Conservation (phyloP, 2,797 vertebrate genomes). For the Cossypha dichroa region DNA sequence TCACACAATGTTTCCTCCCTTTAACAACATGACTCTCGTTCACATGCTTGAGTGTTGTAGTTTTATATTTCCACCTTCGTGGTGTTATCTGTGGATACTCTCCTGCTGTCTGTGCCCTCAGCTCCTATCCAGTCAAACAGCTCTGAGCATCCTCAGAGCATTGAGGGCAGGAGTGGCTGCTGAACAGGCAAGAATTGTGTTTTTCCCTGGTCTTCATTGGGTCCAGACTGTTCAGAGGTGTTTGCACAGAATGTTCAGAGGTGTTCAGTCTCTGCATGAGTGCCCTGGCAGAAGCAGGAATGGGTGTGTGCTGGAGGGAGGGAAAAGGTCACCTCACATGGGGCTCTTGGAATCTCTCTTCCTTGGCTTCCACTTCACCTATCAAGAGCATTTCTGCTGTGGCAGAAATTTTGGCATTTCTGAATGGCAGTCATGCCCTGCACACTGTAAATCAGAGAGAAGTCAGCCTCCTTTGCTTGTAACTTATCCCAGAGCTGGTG, state of each 20-base stretch:
- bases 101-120: not conserved
- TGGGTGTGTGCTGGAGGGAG: not conserved
- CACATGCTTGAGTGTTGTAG: fast-evolving
- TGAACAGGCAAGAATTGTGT: fast-evolving
- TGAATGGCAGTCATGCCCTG: not conserved
- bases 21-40: not conserved
- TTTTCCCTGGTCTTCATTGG: not conserved
- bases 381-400: not conserved
- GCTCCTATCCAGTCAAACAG: fast-evolving
- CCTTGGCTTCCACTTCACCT: not conserved
- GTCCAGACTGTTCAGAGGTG: not conserved
- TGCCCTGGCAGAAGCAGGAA: not conserved
- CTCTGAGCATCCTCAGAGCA: not conserved
- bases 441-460: not conserved
- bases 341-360: not conserved
- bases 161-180: not conserved
- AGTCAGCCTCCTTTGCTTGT: not conserved
- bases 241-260: not conserved
- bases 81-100: not conserved
- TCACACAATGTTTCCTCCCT: not conserved
- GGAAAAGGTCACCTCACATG: not conserved
- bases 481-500: not conserved
- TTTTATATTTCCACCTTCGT: not conserved
- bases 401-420: not conserved
- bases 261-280: not conserved